Percentiles rank a stretch among this genome's conserved stretches.
Conservation (phyloP, 2,888 invertebrate species). For the Gastracanthus pulcherrimus region DNA sequence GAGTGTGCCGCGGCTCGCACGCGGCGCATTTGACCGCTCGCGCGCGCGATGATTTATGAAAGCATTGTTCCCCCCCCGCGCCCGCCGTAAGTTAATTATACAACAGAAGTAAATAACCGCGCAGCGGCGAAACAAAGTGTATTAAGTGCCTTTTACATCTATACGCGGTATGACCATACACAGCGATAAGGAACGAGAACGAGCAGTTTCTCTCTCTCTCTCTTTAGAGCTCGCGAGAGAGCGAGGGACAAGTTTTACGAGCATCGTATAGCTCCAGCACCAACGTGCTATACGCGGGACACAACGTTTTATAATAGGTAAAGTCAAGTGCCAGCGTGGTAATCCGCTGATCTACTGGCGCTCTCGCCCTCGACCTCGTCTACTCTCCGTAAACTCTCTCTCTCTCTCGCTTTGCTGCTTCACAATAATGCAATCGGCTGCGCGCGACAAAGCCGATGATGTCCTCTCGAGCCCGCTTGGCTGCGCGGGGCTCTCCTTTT, state of each 20-base stretch:
- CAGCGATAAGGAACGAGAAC: conserved; percentile 9
- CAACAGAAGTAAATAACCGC: conserved; percentile 31
- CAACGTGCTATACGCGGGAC: neutral
- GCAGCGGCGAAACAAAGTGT: conserved; percentile 41
- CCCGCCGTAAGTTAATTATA: conserved; percentile 40
- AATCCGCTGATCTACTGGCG: conserved; percentile 39
- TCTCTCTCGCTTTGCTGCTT: neutral
- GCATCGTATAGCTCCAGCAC: too few relatives aligned
- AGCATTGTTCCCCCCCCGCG: conserved; percentile 42
- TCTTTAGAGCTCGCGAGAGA: neutral
- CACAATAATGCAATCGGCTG: neutral
- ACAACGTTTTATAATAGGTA: conserved; percentile 1
- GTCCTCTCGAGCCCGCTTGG: neutral
- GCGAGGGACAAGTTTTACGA: conserved; percentile 27
- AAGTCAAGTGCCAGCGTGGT: conserved; percentile 42
- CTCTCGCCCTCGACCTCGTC: conserved; percentile 22
- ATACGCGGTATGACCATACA: neutral
- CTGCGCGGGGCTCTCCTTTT: neutral
- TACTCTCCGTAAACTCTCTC: too few relatives aligned
- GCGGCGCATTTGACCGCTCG: conserved; percentile 41
- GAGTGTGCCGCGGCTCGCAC: neutral
- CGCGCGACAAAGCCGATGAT: conserved; percentile 39
- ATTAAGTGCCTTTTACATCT: conserved; percentile 32
- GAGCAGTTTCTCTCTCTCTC: neutral
- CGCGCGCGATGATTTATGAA: conserved; percentile 52